Evolutionary conservation across 2,113 vertebrate genomes (phyloP), one percentile per base, ranked within the genome.

Genomic region (Saiga tatarica): DNA sequence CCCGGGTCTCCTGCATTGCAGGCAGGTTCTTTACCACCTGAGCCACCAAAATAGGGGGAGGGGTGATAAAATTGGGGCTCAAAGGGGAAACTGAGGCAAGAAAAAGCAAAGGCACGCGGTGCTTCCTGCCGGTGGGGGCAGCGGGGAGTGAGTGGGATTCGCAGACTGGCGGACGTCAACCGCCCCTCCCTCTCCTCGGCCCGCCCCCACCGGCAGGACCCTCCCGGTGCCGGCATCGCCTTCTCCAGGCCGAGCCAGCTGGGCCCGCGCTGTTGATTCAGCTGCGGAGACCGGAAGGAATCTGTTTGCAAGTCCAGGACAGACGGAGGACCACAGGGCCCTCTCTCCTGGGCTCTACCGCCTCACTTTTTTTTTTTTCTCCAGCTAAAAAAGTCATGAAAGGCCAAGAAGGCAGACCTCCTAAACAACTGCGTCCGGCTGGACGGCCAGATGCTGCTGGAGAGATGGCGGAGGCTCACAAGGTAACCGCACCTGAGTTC

Each of bases 1-100:
- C 21, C 10, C 11, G 5, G 19, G 36, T 74, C 21, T 74, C 71
- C 36, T 74, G 71, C 36, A 7, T 25, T 6, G 11, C 71, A 74
- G 71, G 11, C 71, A 74, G 21, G 23, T 42, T 42, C 36, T 74
- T 42, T 74, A 74, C 71, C 71, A 74, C 13, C 36, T 13, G 36
- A 74, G 71, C 21, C 71, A 74, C 71, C 36, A 39, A 89, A 45
- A 79, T 8, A 21, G n/a, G 26, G 11, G 1, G 53, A 53, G 13
- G 26, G 36, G 28, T 12, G 33, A 26, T 50, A n/a, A 52, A 78
- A 39, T 5, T 33, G 36, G 26, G 25, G 17, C 17, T 55, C 33
- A 25, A 21, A 83, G n/a, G 50, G 23, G 57, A 94, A 94, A 90
- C 85, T 12, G 88, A 94, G 89, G 74, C 42, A 85, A 84, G 64